Base-by-base conservation (phyloP, 2,888 invertebrate species). In the Myathropa florea region DNA sequence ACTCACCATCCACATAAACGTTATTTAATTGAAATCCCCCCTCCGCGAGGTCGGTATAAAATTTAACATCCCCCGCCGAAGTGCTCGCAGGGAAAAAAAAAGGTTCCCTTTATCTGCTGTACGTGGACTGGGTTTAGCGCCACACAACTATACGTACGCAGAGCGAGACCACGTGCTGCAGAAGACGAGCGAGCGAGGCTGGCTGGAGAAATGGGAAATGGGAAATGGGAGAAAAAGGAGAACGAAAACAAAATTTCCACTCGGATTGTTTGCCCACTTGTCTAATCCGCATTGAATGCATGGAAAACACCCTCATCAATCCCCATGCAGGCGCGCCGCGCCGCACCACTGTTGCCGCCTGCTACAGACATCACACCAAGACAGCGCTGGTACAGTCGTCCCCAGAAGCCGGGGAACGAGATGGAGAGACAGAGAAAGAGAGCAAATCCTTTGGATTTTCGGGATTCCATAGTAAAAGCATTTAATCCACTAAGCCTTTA, bases 401-500 rank as follows among this genome's bases (percentile, higher is more conserved):
- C 57, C 6, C 24, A 57, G 57, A 24, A 23, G n/a, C 4, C n/a
- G 3, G 9, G 12, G 24, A 24, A 12, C n/a, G n/a, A 46, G 18
- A 46, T 6, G 4, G 46, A 46, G 46, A 46, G 14, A 68, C 23
- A 70, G 57, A 79, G 36, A 79, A 18, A 65, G 65, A 84, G 36
- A 71, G 71, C 80, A 70, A 57, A 78, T 63, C 75, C 78, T 60
- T 63, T 76, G 55, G 86, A 79, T 83, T 87, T 86, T 87, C 67
- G 86, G 75, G 75, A 87, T 83, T 83, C 83, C 83, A 72, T 86
- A 83, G 83, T 75, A 87, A 87, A 87, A 87, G 79, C 83, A 87
- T 87, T 87, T 81, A 83, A 83, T 83, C 79, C 79, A 83, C 83
- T 87, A 83, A 87, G 86, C 83, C 75, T 83, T 87, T 87, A 87